Evolutionary conservation across 2,888 invertebrate genomes (phyloP), one percentile per base, ranked within the genome.

Genomic region (Calliopum simillimum): DNA sequence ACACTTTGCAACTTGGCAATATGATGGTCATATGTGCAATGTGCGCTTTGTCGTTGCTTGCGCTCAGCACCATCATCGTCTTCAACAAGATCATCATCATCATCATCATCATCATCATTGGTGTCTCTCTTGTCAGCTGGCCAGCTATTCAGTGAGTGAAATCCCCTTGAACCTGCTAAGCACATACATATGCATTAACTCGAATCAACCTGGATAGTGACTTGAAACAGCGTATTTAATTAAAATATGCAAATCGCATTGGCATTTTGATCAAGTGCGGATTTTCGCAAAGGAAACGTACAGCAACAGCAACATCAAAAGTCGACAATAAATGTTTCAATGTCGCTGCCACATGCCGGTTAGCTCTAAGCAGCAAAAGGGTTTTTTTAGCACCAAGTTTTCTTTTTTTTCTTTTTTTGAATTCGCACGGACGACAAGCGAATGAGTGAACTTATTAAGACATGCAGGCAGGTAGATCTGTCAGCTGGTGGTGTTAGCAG

Each of bases 201-300:
- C 33, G 6, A 33, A 63, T 25, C 33, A 23, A n/a, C 41, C 13
- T 46, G 21, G 46, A n/a, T 33, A 8, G 58, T 41, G 25, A 19
- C 58, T 47, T 46, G 59, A 16, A 67, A 67, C 59, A 59, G 82
- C 79, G 84, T 84, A 83, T 84, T 84, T 84, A 84, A 84, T 84
- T 84, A 84, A 84, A 84, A 84, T 84, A 84, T 84, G 84, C 84
- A 84, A 84, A 84, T 84, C 83, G 83, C 80, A 80, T 78, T 84
- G 84, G 84, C 84, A 83, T 83, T 82, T 83, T 84, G 83, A 84
- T 84, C 84, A 84, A 84, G 84, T 84, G 82, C 71, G 71, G 69
- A 72, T 68, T 70, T 74, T 67, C 47, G 67, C 67, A 59, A 67
- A 67, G 49, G 58, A 58, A 66, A 51, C 64, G 53, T 51, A 59